These are phyloP conservation scores for Plagodis dolabraria DNA, from an alignment of 2,888 invertebrate genomes.

Conservation along the genomic window DNA sequence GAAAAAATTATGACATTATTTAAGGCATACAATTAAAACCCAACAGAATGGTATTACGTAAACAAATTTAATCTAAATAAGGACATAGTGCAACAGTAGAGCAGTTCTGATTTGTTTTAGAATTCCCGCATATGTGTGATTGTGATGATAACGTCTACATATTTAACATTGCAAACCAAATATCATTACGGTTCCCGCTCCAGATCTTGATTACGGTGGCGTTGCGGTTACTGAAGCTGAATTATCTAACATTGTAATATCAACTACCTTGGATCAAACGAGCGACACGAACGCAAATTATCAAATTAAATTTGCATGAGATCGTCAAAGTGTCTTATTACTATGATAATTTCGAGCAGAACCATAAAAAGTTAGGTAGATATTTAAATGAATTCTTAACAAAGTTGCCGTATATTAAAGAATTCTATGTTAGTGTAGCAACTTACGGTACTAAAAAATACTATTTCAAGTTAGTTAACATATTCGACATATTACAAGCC, in stretches of 20 bases:
- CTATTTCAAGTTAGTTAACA: too few relatives aligned
- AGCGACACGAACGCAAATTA: conserved; percentile 36
- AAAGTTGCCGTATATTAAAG: too few relatives aligned
- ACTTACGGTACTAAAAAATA: too few relatives aligned
- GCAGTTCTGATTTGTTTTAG: conserved; percentile 4
- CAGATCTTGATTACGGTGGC: conserved; percentile 45
- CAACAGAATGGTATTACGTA: too few relatives aligned
- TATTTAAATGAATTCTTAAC: too few relatives aligned
- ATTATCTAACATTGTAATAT: conserved; percentile 39
- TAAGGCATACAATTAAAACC: too few relatives aligned
- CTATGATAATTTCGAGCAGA: conserved; percentile 43
- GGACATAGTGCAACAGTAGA: not conserved
- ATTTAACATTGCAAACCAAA: conserved; percentile 38
- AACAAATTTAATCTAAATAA: not conserved
- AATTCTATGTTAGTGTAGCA: too few relatives aligned
- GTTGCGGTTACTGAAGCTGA: conserved; percentile 35
- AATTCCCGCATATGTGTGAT: not conserved
- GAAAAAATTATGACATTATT: too few relatives aligned
- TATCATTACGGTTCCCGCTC: conserved; percentile 34
- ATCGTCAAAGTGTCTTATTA: conserved; percentile 43
- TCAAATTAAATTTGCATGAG: conserved; percentile 37
- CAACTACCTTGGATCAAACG: conserved; percentile 28
- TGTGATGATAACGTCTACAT: conserved; percentile 31
- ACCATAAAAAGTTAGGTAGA: conserved; percentile 39
- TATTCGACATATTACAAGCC: too few relatives aligned